Evolutionary conservation across 1,140 invertebrate species (phyloP).

Genomic region (Drosophila albomicans): DNA sequence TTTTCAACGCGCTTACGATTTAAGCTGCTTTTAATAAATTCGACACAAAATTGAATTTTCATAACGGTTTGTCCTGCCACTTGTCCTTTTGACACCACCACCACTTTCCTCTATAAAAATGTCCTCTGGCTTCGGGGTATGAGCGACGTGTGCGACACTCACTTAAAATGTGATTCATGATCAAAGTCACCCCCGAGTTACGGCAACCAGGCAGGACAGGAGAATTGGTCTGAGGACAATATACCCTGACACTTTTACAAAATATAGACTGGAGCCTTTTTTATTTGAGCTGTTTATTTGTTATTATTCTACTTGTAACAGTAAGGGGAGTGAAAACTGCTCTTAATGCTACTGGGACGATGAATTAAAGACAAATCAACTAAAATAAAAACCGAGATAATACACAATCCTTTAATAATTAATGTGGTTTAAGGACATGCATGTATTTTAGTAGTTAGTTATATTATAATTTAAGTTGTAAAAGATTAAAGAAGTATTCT

Average conservation of each 20-base stretch:
- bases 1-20: constrained; percentile 76
- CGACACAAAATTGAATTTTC: constrained; percentile 84
- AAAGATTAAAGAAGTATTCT: no score
- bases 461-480: no score
- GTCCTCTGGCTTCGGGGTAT: constrained; percentile 1
- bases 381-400: not conserved
- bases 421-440: no score
- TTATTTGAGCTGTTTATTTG: constrained; percentile 39
- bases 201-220: not conserved
- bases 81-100: constrained; percentile 78
- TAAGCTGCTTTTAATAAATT: constrained; percentile 84
- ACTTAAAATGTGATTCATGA: constrained; percentile 82
- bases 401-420: not conserved
- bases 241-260: not conserved
- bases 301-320: constrained; percentile 6
- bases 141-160: constrained; percentile 58
- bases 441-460: no score
- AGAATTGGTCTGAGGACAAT: not conserved
- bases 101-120: not conserved
- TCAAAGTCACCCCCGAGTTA: constrained; percentile 60
- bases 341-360: not conserved
- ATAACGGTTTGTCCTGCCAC: constrained; percentile 68
- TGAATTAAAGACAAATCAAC: not conserved
- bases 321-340: not conserved
- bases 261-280: constrained; percentile 1